Evolutionary conservation across 2,113 vertebrate species (phyloP).

Genomic region (Oenanthe oenanthe): DNA sequence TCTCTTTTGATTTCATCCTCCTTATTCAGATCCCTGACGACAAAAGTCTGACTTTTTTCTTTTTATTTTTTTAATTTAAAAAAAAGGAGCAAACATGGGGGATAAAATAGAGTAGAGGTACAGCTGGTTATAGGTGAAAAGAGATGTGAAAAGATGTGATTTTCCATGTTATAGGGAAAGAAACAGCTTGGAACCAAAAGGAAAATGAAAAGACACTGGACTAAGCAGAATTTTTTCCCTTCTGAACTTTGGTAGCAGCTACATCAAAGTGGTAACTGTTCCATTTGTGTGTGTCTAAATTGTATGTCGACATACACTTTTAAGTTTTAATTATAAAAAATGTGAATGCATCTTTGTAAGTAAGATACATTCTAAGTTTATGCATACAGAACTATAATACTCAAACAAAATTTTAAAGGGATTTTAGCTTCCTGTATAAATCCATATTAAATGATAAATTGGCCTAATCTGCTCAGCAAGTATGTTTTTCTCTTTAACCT

Average conservation of each 20-base stretch:
- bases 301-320: not conserved
- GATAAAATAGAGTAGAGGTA: not conserved
- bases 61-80: not conserved
- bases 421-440: not conserved
- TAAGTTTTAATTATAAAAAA: not conserved
- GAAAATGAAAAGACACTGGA: not conserved
- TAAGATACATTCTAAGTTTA: not conserved
- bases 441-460: not conserved
- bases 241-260: not conserved
- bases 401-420: not conserved
- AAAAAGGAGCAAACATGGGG: not conserved
- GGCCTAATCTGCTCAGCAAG: not conserved
- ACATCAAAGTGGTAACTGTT: not conserved
- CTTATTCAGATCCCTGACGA: not conserved
- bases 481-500: not conserved
- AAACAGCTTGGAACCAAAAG: not conserved
- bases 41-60: rapidly evolving
- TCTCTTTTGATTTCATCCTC: not conserved
- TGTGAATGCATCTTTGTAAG: not conserved
- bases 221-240: not conserved
- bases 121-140: not conserved
- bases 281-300: not conserved
- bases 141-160: not conserved
- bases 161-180: not conserved
- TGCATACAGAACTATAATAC: not conserved